These are phyloP conservation scores for Ctenoplectra terminalis DNA, from an alignment of 1,140 invertebrate species.

Conservation along the genomic window DNA sequence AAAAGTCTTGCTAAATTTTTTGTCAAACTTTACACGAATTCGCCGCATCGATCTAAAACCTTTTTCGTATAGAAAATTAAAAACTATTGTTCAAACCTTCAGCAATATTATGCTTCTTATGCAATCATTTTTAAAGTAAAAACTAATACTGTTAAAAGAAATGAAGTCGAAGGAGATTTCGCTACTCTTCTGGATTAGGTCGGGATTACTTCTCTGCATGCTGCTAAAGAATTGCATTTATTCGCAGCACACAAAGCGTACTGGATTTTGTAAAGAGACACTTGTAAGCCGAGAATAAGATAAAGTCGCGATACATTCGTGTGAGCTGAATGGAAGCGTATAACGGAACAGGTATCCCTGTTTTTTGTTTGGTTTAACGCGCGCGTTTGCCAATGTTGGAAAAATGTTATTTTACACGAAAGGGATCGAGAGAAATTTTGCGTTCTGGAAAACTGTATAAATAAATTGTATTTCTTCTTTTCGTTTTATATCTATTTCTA, in stretches of 20 bases:
- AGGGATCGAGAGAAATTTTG: background rate
- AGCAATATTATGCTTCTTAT: too few relatives aligned
- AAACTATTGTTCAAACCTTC: too few relatives aligned
- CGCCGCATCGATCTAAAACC: too few relatives aligned
- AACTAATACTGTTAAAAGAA: background rate
- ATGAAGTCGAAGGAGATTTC: background rate
- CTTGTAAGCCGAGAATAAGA: slow-evolving; percentile 9
- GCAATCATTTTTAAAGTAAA: background rate
- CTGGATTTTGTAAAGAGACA: background rate
- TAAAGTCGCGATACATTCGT: background rate
- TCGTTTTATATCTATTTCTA: too few relatives aligned
- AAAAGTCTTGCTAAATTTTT: too few relatives aligned
- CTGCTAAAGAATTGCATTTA: background rate
- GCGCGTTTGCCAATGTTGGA: background rate
- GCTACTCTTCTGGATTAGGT: slow-evolving; percentile 5
- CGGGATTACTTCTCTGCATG: background rate
- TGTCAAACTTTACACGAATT: too few relatives aligned
- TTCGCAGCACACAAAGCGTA: background rate
- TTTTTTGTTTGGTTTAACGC: background rate
- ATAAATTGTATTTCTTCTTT: background rate
- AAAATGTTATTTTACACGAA: background rate
- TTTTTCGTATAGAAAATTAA: too few relatives aligned
- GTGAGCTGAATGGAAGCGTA: background rate
- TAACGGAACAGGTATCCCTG: background rate
- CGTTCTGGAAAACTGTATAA: too few relatives aligned